phyloP scores from a whole-genome alignment of 1,140 invertebrate species.

The Diabrotica undecimpunctata region DNA sequence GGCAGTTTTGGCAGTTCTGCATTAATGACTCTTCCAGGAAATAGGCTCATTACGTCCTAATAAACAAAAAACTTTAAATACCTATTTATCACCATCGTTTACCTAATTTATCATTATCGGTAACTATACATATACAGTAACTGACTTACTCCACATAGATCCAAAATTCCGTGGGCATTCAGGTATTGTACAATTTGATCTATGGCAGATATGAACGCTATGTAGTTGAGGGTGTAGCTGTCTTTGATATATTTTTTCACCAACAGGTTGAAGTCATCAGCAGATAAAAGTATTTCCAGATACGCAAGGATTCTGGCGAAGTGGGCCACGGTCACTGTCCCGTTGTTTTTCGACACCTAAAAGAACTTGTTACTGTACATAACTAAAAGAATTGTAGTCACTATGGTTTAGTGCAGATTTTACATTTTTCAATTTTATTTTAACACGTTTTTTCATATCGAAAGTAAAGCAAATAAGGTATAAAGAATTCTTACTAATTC shows the following conservation, averaged over 20 bases:
- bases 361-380: slow-evolving; percentile 15
- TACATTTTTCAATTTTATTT: too few relatives aligned
- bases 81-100: too few relatives aligned
- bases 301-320: slow-evolving; percentile 67
- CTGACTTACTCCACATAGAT: slow-evolving; percentile 52
- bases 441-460: too few relatives aligned
- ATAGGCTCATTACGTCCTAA: slow-evolving; percentile 53
- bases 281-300: slow-evolving; percentile 58
- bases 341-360: slow-evolving; percentile 66
- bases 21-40: slow-evolving; percentile 61
- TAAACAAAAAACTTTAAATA: slow-evolving; percentile 8
- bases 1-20: slow-evolving; percentile 62
- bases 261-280: slow-evolving; percentile 64
- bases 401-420: too few relatives aligned
- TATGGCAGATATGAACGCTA: slow-evolving; percentile 62
- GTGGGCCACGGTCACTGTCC: slow-evolving; percentile 65
- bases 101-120: too few relatives aligned
- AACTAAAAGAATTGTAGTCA: neutral
- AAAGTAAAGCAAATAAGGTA: too few relatives aligned
- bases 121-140: neutral
- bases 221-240: slow-evolving; percentile 67
- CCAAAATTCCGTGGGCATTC: slow-evolving; percentile 54
- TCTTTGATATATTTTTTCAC: slow-evolving; percentile 66
- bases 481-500: slow-evolving; percentile 54
- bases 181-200: slow-evolving; percentile 52